Percentiles rank a stretch among this genome's conserved stretches.
phyloP scores from a whole-genome alignment of 2,797 vertebrate genomes.

The Rhabdophis nuchalis region DNA sequence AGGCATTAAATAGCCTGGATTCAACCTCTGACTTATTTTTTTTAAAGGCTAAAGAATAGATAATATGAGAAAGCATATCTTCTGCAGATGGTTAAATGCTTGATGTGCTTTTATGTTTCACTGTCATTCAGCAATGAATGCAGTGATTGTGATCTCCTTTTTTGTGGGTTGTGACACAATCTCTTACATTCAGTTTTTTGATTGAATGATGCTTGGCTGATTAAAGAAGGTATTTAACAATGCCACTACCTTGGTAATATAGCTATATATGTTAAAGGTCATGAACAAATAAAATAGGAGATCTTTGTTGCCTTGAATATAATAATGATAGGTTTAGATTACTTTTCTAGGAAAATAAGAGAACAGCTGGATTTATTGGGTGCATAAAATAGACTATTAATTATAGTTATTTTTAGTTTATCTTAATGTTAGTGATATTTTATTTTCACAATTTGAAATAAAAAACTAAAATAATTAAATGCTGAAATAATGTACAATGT shows the following conservation, averaged over 20 bases:
- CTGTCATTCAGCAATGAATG: conserved; percentile 72
- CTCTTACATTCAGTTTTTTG: conserved; percentile 65
- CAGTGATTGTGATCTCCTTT: conserved; percentile 69
- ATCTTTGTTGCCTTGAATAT: conserved; percentile 21
- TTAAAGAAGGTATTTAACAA: conserved; percentile 60
- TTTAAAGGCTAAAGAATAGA: conserved; percentile 69
- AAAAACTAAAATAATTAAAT: not conserved
- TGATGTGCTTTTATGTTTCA: conserved; percentile 73
- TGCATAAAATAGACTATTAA: not conserved
- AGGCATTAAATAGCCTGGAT: conserved; percentile 68
- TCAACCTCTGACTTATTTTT: conserved; percentile 72
- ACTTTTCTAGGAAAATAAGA: not conserved
- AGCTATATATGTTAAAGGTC: conserved; percentile 44
- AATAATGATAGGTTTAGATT: conserved; percentile 6
- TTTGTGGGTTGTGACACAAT: conserved; percentile 68
- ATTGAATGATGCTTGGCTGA: conserved; percentile 66
- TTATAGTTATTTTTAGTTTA: not conserved
- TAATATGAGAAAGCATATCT: conserved; percentile 66
- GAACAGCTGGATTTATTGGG: not conserved
- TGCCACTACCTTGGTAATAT: conserved; percentile 39
- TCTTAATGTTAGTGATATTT: not conserved
- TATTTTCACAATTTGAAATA: not conserved
- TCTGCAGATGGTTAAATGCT: conserved; percentile 73
- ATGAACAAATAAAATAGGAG: conserved; percentile 18
- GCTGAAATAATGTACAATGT: not conserved